These are phyloP conservation scores for Amphiprion ocellaris DNA, from an alignment of 2,113 vertebrate genomes.

Conservation along the genomic window DNA sequence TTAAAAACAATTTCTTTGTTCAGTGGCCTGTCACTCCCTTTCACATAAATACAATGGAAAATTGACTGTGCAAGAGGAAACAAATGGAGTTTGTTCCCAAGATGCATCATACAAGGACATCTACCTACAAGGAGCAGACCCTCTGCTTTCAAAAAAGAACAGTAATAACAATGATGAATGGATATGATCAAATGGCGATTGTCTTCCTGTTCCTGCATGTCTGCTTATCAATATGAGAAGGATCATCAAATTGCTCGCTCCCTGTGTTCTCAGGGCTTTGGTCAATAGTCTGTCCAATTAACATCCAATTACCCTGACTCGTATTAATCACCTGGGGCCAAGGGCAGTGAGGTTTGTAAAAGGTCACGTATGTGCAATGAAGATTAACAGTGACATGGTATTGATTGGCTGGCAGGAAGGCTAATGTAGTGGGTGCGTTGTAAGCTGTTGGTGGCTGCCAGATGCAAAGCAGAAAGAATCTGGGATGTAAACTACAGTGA, in stretches of 20 bases:
- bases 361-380: constrained; percentile 77
- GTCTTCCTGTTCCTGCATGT: constrained; percentile 51
- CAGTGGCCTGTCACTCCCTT: not conserved
- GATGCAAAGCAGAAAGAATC: constrained; percentile 43
- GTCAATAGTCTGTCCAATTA: constrained; percentile 83
- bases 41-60: not conserved
- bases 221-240: constrained; percentile 70
- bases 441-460: constrained; percentile 40
- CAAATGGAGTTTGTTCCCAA: constrained; percentile 16
- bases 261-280: constrained; percentile 64
- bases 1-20: not conserved
- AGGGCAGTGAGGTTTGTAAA: constrained; percentile 70
- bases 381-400: constrained; percentile 78
- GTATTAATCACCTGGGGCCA: constrained; percentile 74
- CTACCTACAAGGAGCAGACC: not conserved
- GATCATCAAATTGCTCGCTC: constrained; percentile 57
- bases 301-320: constrained; percentile 75
- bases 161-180: constrained; percentile 71
- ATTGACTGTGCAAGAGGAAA: not conserved
- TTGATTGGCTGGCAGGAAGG: constrained; percentile 61
- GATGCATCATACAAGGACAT: not conserved
- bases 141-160: constrained; percentile 30
- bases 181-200: constrained; percentile 45
- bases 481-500: constrained; percentile 13
- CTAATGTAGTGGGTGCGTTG: constrained; percentile 53